Evolutionary conservation across 2,113 vertebrate genomes (phyloP).

Genomic region (Ivindomyrus marchei): DNA sequence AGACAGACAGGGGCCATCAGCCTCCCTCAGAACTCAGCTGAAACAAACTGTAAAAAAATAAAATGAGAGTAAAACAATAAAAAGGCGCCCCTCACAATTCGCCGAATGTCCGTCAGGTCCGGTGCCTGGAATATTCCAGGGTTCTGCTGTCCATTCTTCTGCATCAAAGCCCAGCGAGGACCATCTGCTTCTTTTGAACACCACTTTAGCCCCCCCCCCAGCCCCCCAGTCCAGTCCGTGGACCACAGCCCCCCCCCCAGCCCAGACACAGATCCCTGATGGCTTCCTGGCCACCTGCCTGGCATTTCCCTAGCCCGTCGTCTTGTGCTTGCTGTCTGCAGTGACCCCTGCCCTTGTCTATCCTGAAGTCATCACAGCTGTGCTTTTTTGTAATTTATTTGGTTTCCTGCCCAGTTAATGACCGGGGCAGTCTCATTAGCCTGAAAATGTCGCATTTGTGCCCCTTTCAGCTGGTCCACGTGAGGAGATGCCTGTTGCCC

Average conservation of each 20-base stretch:
- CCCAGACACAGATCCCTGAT: background rate
- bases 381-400: background rate
- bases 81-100: background rate
- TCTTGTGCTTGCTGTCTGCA: background rate
- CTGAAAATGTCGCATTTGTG: background rate
- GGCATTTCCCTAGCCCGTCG: background rate
- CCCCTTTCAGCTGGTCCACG: background rate
- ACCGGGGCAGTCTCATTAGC: background rate
- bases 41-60: background rate
- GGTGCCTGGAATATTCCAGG: background rate
- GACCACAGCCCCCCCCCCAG: background rate
- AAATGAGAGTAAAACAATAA: background rate
- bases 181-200: conserved; percentile 11
- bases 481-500: background rate
- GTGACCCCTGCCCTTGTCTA: background rate
- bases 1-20: background rate
- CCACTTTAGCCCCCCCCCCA: background rate
- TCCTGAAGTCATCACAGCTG: background rate
- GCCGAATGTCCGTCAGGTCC: background rate
- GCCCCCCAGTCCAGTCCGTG: background rate
- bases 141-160: background rate
- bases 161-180: background rate
- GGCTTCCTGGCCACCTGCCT: background rate
- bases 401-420: background rate
- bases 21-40: background rate